A percentile compares a stretch with the other conserved stretches of the same genome.
Conservation (phyloP, 1,140 invertebrate species). For the Lethrus apterus region DNA sequence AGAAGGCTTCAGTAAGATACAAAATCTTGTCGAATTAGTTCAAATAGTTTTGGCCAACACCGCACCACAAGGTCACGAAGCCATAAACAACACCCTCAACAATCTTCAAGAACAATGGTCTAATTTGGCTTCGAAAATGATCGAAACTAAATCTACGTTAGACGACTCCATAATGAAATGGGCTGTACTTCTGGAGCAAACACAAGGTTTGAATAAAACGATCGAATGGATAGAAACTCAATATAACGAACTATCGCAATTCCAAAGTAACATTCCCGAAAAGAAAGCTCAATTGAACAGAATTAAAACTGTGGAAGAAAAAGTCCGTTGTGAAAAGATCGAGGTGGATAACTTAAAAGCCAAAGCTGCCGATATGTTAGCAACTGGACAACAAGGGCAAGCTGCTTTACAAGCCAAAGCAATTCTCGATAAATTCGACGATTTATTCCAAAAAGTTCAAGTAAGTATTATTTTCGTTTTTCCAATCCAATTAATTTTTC, state of each 20-base stretch:
- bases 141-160: constrained; percentile 80
- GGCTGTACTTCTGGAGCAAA: constrained; percentile 81
- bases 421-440: constrained; percentile 72
- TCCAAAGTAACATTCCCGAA: constrained; percentile 73
- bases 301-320: constrained; percentile 80
- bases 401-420: constrained; percentile 76
- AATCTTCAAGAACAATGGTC: constrained; percentile 88
- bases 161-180: constrained; percentile 86
- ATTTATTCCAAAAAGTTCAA: constrained; percentile 61
- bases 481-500: constrained; percentile 1
- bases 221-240: constrained; percentile 68
- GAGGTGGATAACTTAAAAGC: constrained; percentile 84
- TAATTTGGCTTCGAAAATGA: constrained; percentile 74
- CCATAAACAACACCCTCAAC: constrained; percentile 75
- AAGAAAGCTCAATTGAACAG: constrained; percentile 79
- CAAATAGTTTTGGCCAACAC: constrained; percentile 91
- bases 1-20: constrained; percentile 81
- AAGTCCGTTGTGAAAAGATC: constrained; percentile 82
- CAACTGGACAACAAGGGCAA: constrained; percentile 74
- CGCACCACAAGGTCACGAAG: constrained; percentile 75
- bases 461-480: constrained; percentile 38
- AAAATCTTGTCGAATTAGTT: constrained; percentile 78
- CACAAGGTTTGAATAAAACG: constrained; percentile 76
- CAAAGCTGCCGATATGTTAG: constrained; percentile 82
- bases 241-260: constrained; percentile 64